These are phyloP conservation scores for Eulemur rubriventer DNA, from an alignment of 2,797 vertebrate genomes.

Conservation along the genomic window DNA sequence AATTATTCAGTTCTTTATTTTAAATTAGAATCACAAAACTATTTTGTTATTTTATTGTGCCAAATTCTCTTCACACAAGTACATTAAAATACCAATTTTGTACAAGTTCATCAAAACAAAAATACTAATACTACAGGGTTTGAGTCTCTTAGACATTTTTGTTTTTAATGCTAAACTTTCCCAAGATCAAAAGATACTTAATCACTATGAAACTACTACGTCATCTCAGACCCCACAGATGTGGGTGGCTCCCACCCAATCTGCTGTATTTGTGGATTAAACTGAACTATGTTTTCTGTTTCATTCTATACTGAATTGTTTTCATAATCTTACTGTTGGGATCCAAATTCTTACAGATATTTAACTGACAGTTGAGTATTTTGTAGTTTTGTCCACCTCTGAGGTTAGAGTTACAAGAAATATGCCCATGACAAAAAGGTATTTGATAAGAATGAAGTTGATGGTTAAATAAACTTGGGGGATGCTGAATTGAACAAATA, in stretches of 20 bases:
- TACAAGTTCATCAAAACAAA: neutral
- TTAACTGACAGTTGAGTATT: neutral
- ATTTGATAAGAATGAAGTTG: neutral
- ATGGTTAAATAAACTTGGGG: neutral
- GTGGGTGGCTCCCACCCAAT: neutral
- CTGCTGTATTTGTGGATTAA: neutral
- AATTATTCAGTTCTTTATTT: neutral
- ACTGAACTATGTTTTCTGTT: neutral
- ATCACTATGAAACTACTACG: neutral
- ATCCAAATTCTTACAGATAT: neutral
- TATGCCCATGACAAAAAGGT: neutral
- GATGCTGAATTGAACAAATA: neutral
- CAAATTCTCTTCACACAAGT: neutral
- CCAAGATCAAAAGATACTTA: neutral
- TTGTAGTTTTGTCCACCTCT: neutral
- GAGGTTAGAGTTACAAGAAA: constrained; percentile 3
- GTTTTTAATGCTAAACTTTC: neutral
- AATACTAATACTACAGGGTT: neutral
- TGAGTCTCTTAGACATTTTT: neutral
- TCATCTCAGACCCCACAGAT: neutral
- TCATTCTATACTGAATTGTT: neutral
- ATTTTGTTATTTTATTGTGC: neutral
- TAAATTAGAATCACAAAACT: neutral
- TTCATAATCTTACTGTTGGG: neutral
- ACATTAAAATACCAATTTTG: neutral